Base-by-base conservation (phyloP, 2,113 vertebrate genomes). In the Hemicordylus capensis region DNA sequence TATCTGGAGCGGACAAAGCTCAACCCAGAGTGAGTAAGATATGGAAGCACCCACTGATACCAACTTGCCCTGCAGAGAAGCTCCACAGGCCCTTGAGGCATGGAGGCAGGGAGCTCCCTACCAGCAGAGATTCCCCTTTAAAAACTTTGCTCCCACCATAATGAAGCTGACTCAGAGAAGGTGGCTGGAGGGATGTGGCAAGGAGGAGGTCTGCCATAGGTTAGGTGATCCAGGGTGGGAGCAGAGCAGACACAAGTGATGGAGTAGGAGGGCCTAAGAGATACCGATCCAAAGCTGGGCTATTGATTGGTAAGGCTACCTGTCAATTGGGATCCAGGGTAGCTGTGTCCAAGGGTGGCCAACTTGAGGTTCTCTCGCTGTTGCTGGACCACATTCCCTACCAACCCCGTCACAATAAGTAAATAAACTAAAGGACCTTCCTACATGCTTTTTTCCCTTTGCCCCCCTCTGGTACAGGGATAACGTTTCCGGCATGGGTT, bases 1-100 rank as follows among this genome's bases (percentile, higher is more conserved):
- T 78, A 91, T 92, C 95, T 89, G 80, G 78, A 78, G 28, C 46
- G 78, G 82, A 80, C 83, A 85, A 82, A 81, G 73, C 66, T 73
- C 64, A 51, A 7, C 37, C 51, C 70, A 15, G 77, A 80, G 85
- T 86, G 77, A 86, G 85, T 87, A 93, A 94, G 59, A n/a, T 54
- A 15, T 2, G 26, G n/a, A 46, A 24, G 1, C 3, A 26, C n/a
- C 78, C n/a, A 10, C 12, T 5, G 46, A 8, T 10, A n/a, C 8
- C 19, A 6, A 1, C 20, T 28, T 73, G 31, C 39, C 69, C 28
- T 46, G 26, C 37, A 31, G 4, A n/a, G 51, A 14, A 34, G 64
- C 58, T 44, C 24, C 54, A 42, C 4, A 42, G 31, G 26, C 54
- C 67, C 37, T 20, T 26, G 31, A 72, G 31, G 22, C 3, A 17